phyloP scores from a whole-genome alignment of 2,888 invertebrate species.

The Athalia rosae region DNA sequence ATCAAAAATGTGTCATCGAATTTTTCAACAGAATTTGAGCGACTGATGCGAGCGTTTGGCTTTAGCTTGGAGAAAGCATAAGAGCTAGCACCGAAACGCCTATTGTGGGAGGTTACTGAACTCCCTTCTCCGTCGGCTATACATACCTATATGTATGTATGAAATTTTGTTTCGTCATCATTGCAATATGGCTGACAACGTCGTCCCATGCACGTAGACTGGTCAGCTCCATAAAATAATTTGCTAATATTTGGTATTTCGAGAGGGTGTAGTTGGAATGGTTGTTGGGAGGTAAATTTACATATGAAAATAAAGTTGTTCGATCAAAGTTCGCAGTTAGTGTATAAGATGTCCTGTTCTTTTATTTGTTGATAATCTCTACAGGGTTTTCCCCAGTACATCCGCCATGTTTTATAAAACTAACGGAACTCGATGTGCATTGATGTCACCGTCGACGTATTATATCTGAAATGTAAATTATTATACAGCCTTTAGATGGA shows the following conservation, averaged over 20 bases:
- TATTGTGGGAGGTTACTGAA: constrained; percentile 47
- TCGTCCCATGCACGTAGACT: constrained; percentile 24
- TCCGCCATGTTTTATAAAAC: background rate
- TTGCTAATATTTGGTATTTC: constrained; percentile 7
- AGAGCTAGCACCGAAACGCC: constrained; percentile 24
- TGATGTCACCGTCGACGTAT: constrained; percentile 54
- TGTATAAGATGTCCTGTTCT: background rate
- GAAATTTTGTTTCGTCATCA: constrained; percentile 26
- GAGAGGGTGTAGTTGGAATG: constrained; percentile 8
- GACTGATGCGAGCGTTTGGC: background rate
- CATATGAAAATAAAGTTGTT: constrained; percentile 3
- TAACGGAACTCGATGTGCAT: constrained; percentile 59
- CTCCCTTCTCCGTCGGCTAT: constrained; percentile 7
- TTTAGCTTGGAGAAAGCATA: background rate
- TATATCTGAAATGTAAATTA: constrained; percentile 49
- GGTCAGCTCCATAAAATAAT: constrained; percentile 9
- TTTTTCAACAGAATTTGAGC: background rate
- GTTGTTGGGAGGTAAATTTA: constrained; percentile 1
- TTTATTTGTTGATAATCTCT: background rate
- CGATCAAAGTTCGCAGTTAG: background rate
- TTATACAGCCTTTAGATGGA: constrained; percentile 46
- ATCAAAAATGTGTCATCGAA: background rate
- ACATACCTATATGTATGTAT: background rate
- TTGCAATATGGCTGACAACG: constrained; percentile 41
- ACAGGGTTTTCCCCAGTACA: background rate